Conservation (phyloP, 2,113 vertebrate species). For the Excalfactoria chinensis region DNA sequence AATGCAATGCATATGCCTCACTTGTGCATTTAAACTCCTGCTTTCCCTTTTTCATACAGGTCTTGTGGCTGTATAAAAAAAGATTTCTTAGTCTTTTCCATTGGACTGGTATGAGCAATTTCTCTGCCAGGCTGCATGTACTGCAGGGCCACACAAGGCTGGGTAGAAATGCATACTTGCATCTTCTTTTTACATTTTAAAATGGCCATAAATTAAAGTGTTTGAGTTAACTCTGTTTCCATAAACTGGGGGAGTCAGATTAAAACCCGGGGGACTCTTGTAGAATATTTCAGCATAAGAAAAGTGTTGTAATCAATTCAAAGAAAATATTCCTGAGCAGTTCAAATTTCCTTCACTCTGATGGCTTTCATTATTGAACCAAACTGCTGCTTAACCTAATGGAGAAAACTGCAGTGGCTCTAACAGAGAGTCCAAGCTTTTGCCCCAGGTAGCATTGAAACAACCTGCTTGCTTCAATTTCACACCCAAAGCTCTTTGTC, state of each 20-base stretch:
- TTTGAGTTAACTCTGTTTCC: background rate
- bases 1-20: background rate
- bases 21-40: background rate
- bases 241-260: background rate
- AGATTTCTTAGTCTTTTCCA: background rate
- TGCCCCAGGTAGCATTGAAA: background rate
- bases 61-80: background rate
- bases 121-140: accelerated
- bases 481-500: background rate
- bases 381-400: background rate
- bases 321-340: background rate
- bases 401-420: background rate
- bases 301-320: background rate
- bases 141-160: background rate
- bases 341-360: background rate
- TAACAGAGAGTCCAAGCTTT: background rate
- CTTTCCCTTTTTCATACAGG: background rate
- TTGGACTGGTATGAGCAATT: background rate
- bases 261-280: background rate
- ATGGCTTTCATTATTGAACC: background rate
- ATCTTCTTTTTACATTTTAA: background rate
- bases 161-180: background rate
- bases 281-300: background rate
- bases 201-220: background rate
- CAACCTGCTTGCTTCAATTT: background rate